These are phyloP conservation scores for Campylomormyrus numenius DNA, from an alignment of 2,113 vertebrate genomes.

Conservation along the genomic window DNA sequence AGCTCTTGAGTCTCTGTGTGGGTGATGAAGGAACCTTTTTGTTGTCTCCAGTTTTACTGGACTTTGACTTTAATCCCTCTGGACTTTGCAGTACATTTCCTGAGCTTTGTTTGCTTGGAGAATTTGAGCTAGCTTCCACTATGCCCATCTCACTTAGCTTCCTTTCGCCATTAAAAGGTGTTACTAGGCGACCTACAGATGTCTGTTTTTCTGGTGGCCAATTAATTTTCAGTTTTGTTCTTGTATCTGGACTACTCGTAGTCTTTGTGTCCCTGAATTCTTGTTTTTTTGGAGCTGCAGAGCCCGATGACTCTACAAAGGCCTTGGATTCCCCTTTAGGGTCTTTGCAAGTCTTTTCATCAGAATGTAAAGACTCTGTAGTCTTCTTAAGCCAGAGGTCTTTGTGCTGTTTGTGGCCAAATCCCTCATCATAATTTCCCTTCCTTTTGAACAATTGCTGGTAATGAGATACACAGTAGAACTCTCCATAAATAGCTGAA, in stretches of 20 bases:
- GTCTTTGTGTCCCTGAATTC: conserved; percentile 35
- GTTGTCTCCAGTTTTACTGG: background rate
- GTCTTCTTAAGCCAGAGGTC: conserved; percentile 57
- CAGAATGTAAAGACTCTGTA: conserved; percentile 34
- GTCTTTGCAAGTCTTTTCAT: conserved; percentile 19
- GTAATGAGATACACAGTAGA: conserved; percentile 65
- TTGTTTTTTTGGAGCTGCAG: conserved; percentile 32
- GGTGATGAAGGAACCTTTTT: conserved; percentile 9
- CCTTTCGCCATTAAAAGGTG: background rate
- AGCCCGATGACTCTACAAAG: conserved; percentile 15
- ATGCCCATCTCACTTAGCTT: conserved; percentile 18
- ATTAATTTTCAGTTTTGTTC: conserved; percentile 47
- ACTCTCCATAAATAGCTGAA: conserved; percentile 61
- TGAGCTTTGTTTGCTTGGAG: conserved; percentile 1
- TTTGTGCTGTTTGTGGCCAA: conserved; percentile 62
- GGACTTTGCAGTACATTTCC: conserved; percentile 2
- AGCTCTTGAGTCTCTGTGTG: conserved; percentile 10
- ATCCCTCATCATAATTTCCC: conserved; percentile 66
- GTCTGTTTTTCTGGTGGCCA: conserved; percentile 61
- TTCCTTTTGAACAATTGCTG: conserved; percentile 62
- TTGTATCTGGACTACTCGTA: conserved; percentile 29
- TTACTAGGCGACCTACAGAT: background rate
- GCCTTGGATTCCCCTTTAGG: conserved; percentile 25
- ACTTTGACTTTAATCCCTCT: conserved; percentile 19
- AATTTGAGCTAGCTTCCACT: background rate